These are phyloP conservation scores for Anagyrus pseudococci DNA, from an alignment of 2,888 invertebrate species.

Conservation along the genomic window DNA sequence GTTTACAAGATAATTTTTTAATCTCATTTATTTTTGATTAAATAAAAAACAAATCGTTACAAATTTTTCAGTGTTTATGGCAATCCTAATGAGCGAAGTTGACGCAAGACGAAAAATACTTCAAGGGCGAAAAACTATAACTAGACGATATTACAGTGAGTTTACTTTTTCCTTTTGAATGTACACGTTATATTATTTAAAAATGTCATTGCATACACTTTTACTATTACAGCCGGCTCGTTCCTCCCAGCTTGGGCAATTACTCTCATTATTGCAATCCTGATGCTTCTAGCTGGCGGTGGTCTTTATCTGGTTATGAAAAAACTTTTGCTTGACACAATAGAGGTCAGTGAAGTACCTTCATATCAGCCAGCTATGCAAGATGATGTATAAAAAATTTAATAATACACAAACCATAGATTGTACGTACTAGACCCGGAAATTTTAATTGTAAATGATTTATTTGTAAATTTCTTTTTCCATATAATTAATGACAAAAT, in stretches of 20 bases:
- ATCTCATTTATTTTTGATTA: too few relatives aligned
- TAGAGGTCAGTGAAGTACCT: slow-evolving; percentile 63
- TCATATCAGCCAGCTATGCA: slow-evolving; percentile 67
- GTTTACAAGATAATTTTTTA: neutral
- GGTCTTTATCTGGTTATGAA: slow-evolving; percentile 73
- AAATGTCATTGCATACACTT: neutral
- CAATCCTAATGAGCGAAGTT: slow-evolving; percentile 73
- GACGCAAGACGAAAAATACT: slow-evolving; percentile 82
- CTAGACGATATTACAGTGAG: slow-evolving; percentile 81
- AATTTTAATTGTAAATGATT: slow-evolving; percentile 44
- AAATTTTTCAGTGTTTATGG: slow-evolving; percentile 68
- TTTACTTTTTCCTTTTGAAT: slow-evolving; percentile 45
- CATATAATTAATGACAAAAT: slow-evolving; percentile 36
- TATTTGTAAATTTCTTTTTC: slow-evolving; percentile 38
- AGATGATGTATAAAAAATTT: slow-evolving; percentile 60
- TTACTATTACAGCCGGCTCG: neutral
- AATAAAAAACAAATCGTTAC: neutral
- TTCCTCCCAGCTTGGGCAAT: slow-evolving; percentile 80
- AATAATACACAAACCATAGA: neutral
- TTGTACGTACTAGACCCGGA: slow-evolving; percentile 13
- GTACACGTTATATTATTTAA: too few relatives aligned
- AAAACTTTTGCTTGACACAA: slow-evolving; percentile 70
- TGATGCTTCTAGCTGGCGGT: slow-evolving; percentile 75
- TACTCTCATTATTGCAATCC: slow-evolving; percentile 72
- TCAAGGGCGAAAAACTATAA: slow-evolving; percentile 79